A percentile compares a stretch with the other conserved stretches of the same genome.
Evolutionary conservation across 2,113 vertebrate species (phyloP).

Genomic region (Anolis sagrei): DNA sequence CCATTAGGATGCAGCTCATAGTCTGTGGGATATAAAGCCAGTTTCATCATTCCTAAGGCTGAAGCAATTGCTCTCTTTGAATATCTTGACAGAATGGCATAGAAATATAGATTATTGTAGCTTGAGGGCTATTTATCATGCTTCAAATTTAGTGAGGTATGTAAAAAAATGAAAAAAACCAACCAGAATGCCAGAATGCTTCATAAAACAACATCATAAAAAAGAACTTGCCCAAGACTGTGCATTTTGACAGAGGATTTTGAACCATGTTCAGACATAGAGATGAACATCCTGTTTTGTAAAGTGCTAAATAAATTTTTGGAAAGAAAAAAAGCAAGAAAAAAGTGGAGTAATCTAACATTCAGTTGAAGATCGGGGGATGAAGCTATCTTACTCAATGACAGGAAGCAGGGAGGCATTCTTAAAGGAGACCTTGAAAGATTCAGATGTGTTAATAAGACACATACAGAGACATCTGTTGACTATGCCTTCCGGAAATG

Average conservation of each 20-base stretch:
- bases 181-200: neutral
- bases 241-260: neutral
- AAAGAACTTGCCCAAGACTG: neutral
- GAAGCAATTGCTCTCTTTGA: constrained; percentile 11
- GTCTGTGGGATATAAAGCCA: neutral
- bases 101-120: neutral
- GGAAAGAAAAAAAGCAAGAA: neutral
- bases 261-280: neutral
- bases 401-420: neutral
- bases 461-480: too few relatives aligned
- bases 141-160: constrained; percentile 13
- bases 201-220: constrained; percentile 1
- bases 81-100: neutral
- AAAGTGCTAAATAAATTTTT: neutral
- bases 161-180: neutral
- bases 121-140: constrained; percentile 14
- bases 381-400: neutral
- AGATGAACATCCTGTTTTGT: neutral
- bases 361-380: neutral
- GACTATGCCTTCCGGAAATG: too few relatives aligned
- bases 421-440: neutral
- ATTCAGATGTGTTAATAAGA: neutral
- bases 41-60: constrained; percentile 24
- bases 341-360: neutral
- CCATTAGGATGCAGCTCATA: neutral